Base-by-base conservation (phyloP, 2,797 vertebrate species). In the Okamejei kenojei region DNA sequence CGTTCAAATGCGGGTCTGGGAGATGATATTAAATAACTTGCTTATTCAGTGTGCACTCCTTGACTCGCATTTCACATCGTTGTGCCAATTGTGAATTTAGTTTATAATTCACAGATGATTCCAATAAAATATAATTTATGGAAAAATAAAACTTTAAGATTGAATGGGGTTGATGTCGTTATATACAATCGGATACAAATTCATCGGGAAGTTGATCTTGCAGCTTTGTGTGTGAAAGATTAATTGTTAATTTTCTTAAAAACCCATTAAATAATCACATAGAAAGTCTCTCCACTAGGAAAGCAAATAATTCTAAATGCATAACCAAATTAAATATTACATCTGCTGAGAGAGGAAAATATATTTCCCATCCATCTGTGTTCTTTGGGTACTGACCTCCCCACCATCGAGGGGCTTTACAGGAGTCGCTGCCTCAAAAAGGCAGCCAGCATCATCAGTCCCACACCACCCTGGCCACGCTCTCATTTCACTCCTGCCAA, bases 41-140 rank as follows among this genome's bases (percentile, higher is more conserved):
- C 32, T 79, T 79, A 35, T 1, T 13, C 15, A 82, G 45, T 29
- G 80, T 58, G 45, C 19, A 82, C 21, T 54, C 80, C 80, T 82
- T 26, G 10, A 54, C 32, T 90, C 71, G n/a, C 21, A 68, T 68
- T 90, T 71, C 29, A 38, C 17, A 38, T 90, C 32, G 35, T 63
- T 68, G 61, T 68, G 32, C 58, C 63, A 71, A 6, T 90, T 90
- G 17, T 13, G 32, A 21, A 19, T 65, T 71, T 65, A 35, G n/a
- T 68, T 90, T 90, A 68, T 90, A 68, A 90, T 90, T n/a, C 61
- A 88, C 5, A 19, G 63, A 65, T 90, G 63, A 90, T 32, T 90
- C 61, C 15, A 90, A 68, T 88, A 88, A 88, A 82, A 65, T 29
- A 65, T 63, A 88, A 17, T 29, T 65, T 65, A 38, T 65, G 26